These are phyloP conservation scores for Phyllotreta cruciferae DNA, from an alignment of 2,888 invertebrate species.

Conservation along the genomic window DNA sequence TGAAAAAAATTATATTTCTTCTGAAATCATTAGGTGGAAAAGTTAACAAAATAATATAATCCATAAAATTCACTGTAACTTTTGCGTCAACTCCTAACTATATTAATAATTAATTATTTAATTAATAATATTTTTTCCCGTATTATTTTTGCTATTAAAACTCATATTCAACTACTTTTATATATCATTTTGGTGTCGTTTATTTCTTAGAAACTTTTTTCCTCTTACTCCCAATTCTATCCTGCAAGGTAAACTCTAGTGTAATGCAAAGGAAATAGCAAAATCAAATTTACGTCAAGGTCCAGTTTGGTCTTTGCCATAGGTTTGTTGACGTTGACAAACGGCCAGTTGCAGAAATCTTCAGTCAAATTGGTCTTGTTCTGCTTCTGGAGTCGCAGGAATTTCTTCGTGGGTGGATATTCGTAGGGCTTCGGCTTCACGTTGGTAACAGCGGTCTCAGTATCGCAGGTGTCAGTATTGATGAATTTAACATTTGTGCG, in stretches of 20 bases:
- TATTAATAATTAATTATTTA: no score
- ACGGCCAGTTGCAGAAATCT: conserved; percentile 52
- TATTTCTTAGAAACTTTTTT: no score
- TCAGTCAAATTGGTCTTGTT: conserved; percentile 43
- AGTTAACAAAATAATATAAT: no score
- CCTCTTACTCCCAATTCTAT: neutral
- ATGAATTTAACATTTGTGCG: conserved; percentile 2
- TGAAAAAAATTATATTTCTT: no score
- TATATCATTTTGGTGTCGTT: neutral
- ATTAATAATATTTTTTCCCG: no score
- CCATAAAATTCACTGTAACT: no score
- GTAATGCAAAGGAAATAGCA: neutral
- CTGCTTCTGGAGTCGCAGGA: conserved; percentile 38
- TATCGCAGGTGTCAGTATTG: neutral
- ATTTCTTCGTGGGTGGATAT: conserved; percentile 44
- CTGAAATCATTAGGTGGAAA: no score
- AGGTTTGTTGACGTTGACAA: conserved; percentile 50
- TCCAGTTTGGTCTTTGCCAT: conserved; percentile 39
- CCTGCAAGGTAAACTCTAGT: conserved; percentile 8
- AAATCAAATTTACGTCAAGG: conserved; percentile 38
- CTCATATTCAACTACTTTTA: no score
- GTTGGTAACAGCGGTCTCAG: no score
- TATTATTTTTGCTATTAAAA: no score
- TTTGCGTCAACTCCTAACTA: no score
- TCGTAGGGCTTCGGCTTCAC: neutral